A percentile compares a stretch with the other conserved stretches of the same genome.
These are phyloP conservation scores for Dromaius novaehollandiae DNA, from an alignment of 2,113 vertebrate genomes.

Conservation along the genomic window DNA sequence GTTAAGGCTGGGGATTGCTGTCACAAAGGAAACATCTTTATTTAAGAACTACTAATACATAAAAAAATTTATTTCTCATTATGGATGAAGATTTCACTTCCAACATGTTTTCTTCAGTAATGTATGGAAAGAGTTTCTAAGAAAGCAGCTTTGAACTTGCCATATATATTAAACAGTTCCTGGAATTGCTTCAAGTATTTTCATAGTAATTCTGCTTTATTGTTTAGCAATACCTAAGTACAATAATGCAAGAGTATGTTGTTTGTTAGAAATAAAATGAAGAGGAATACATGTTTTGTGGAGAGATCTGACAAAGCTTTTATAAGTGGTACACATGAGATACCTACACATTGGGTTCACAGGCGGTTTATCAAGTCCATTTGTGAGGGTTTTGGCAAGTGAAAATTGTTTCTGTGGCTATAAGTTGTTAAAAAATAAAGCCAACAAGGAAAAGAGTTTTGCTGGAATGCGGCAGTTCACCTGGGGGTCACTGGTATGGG, in stretches of 20 bases:
- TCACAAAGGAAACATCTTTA: constrained; percentile 60
- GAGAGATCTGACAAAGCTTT: background rate
- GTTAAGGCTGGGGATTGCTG: background rate
- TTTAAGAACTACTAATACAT: background rate
- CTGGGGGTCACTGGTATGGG: background rate
- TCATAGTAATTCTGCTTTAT: background rate
- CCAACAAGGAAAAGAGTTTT: constrained; percentile 2
- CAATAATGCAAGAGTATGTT: background rate
- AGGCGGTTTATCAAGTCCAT: background rate
- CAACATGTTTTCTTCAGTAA: background rate
- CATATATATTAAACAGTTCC: background rate
- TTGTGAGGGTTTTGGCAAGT: background rate
- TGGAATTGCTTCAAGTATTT: background rate
- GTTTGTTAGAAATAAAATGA: background rate
- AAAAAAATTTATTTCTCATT: background rate
- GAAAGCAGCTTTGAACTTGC: background rate
- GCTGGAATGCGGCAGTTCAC: background rate
- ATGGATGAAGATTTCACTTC: background rate
- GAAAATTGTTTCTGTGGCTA: background rate
- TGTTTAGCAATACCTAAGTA: background rate
- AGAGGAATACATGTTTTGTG: background rate
- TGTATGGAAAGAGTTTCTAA: background rate
- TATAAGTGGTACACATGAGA: background rate
- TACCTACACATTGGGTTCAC: background rate
- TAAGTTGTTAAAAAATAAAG: background rate